phyloP scores from a whole-genome alignment of 2,888 invertebrate species.

The Tiliacea citrago region DNA sequence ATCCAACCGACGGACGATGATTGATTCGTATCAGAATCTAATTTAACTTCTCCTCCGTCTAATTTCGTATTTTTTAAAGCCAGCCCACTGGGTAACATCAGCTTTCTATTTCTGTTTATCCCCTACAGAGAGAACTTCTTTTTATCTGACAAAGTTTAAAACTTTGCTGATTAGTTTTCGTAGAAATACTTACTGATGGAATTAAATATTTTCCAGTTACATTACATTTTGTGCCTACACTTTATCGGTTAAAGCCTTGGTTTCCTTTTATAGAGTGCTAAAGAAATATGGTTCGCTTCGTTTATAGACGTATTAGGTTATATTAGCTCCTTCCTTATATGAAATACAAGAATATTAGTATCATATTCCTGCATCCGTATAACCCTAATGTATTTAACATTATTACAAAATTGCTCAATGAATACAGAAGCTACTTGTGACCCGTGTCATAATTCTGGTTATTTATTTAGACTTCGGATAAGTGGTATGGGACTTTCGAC shows the following conservation, averaged over 20 bases:
- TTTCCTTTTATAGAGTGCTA: slow-evolving; percentile 32
- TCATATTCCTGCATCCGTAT: slow-evolving; percentile 36
- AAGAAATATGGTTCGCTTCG: slow-evolving; percentile 33
- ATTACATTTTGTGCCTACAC: slow-evolving; percentile 31
- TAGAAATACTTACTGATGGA: slow-evolving; percentile 10
- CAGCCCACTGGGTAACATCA: slow-evolving; percentile 9
- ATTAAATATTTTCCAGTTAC: slow-evolving; percentile 26
- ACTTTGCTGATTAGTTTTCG: slow-evolving; percentile 18
- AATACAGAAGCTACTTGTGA: neutral
- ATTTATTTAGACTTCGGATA: slow-evolving; percentile 7
- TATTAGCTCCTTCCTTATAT: slow-evolving; percentile 35
- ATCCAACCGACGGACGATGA: slow-evolving; percentile 46
- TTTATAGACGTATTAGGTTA: slow-evolving; percentile 58
- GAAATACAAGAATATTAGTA: slow-evolving; percentile 43
- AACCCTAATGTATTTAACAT: slow-evolving; percentile 12
- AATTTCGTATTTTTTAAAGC: slow-evolving; percentile 37
- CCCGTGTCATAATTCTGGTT: slow-evolving; percentile 30
- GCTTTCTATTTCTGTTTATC: slow-evolving; percentile 49
- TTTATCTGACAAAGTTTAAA: slow-evolving; percentile 23
- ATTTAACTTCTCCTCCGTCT: slow-evolving; percentile 49
- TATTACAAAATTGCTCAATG: slow-evolving; percentile 21
- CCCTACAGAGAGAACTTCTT: slow-evolving; percentile 41
- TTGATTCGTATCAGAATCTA: slow-evolving; percentile 56
- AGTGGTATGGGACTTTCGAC: slow-evolving; percentile 24
- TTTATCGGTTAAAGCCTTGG: slow-evolving; percentile 27